Evolutionary conservation across 2,888 invertebrate species (phyloP).

Genomic region (Steinernema hermaphroditum): DNA sequence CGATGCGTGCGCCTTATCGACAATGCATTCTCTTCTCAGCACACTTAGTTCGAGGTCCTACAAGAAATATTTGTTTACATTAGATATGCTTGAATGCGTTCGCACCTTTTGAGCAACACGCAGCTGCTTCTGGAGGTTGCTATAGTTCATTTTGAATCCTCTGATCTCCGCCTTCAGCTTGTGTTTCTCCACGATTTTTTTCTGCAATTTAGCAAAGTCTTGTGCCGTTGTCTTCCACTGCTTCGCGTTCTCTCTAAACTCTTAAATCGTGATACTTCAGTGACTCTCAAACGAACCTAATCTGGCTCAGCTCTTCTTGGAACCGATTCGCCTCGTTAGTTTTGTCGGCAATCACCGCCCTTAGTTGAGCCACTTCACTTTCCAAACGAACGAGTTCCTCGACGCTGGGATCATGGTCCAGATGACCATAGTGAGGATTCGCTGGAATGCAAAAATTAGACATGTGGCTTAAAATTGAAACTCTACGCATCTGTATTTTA

Average conservation of each 20-base stretch:
- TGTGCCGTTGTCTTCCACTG: conserved; percentile 13
- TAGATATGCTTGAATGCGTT: too few species aligned
- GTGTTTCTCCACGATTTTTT: not conserved
- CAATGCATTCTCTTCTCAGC: conserved; percentile 12
- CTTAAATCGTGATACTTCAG: not conserved
- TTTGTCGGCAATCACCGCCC: not conserved
- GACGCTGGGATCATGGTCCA: conserved; percentile 13
- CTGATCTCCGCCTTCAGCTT: not conserved
- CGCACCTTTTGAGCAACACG: conserved; percentile 3
- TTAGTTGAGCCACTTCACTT: conserved; percentile 2
- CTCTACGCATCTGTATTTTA: too few species aligned
- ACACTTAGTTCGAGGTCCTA: conserved; percentile 20
- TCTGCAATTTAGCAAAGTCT: not conserved
- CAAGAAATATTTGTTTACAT: not conserved
- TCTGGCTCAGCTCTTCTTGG: not conserved
- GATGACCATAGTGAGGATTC: conserved; percentile 13
- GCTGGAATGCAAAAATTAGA: not conserved
- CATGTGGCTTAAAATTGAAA: too few species aligned
- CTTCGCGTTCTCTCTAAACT: not conserved
- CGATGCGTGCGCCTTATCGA: conserved; percentile 12
- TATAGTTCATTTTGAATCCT: not conserved
- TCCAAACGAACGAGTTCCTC: not conserved
- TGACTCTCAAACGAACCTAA: not conserved
- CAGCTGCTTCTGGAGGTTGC: not conserved
- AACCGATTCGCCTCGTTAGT: not conserved